Conservation (phyloP, 2,888 invertebrate genomes). For the Tetheella fluctuosa region DNA sequence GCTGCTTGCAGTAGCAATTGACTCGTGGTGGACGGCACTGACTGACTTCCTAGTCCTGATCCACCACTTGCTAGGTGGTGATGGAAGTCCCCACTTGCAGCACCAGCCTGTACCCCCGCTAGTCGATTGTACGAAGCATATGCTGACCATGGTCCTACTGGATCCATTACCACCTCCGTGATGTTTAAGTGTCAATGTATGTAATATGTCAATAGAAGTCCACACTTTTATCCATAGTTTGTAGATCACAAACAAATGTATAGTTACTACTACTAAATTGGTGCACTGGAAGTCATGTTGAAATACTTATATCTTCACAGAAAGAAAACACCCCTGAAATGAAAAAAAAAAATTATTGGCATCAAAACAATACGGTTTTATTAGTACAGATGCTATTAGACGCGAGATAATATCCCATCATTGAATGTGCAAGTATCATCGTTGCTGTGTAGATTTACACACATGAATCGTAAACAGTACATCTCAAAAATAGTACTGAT, state of each 20-base stretch:
- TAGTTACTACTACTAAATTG: constrained; percentile 64
- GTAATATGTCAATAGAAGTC: constrained; percentile 78
- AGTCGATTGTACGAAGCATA: constrained; percentile 93
- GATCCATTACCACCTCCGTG: constrained; percentile 90
- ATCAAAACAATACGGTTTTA: constrained; percentile 41
- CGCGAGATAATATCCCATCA: neutral
- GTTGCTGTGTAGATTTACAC: constrained; percentile 18
- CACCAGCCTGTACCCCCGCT: constrained; percentile 87
- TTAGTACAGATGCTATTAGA: constrained; percentile 1
- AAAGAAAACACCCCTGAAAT: constrained; percentile 73
- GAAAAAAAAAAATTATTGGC: constrained; percentile 56
- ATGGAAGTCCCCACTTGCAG: constrained; percentile 87
- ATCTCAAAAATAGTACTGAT: constrained; percentile 13
- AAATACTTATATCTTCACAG: constrained; percentile 56
- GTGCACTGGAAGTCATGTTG: constrained; percentile 67
- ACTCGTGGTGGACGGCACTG: constrained; percentile 86
- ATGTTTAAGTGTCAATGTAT: constrained; percentile 72
- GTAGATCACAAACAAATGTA: constrained; percentile 63
- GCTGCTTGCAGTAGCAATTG: constrained; percentile 87
- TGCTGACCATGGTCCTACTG: constrained; percentile 94
- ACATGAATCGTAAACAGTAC: constrained; percentile 28
- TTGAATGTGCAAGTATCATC: constrained; percentile 16
- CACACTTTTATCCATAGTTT: constrained; percentile 84
- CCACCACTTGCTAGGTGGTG: constrained; percentile 86
- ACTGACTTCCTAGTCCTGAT: constrained; percentile 79